Evolutionary conservation across 2,888 invertebrate genomes (phyloP).

Genomic region (Hypena proboscidalis): DNA sequence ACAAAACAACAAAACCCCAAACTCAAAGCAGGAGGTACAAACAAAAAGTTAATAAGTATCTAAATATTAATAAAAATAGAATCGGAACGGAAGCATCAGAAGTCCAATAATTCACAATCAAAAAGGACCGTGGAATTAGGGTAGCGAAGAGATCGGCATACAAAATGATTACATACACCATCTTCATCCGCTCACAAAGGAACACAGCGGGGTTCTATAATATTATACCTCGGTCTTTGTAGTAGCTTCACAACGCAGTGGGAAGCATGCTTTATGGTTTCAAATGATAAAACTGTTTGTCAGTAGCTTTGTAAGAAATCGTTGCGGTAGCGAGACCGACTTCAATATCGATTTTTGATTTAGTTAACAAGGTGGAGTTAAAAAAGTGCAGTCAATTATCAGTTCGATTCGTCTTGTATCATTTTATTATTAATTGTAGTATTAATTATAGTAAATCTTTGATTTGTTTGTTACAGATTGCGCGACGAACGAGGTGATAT

Average conservation of each 20-base stretch:
- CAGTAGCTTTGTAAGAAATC: constrained; percentile 77
- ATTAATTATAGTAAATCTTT: constrained; percentile 44
- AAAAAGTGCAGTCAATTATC: no score
- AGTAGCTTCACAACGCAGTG: constrained; percentile 77
- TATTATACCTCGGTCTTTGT: constrained; percentile 84
- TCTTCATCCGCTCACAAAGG: constrained; percentile 82
- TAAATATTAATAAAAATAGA: constrained; percentile 72
- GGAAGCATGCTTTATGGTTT: constrained; percentile 83
- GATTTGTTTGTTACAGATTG: constrained; percentile 88
- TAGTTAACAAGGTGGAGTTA: constrained; percentile 68
- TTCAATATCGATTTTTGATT: constrained; percentile 57
- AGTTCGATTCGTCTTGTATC: no score
- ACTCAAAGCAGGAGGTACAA: constrained; percentile 21
- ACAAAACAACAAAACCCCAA: background rate
- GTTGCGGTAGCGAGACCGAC: constrained; percentile 74
- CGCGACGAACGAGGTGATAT: constrained; percentile 94
- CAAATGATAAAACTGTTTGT: constrained; percentile 84
- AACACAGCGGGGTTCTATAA: constrained; percentile 81
- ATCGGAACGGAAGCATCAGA: constrained; percentile 78
- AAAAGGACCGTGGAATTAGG: constrained; percentile 80
- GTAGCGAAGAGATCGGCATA: constrained; percentile 78
- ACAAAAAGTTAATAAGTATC: constrained; percentile 60
- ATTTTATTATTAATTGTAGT: no score
- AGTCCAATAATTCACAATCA: constrained; percentile 82
- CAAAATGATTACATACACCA: constrained; percentile 82